Base-by-base conservation (phyloP, 1,140 invertebrate species). In the Apis dorsata region DNA sequence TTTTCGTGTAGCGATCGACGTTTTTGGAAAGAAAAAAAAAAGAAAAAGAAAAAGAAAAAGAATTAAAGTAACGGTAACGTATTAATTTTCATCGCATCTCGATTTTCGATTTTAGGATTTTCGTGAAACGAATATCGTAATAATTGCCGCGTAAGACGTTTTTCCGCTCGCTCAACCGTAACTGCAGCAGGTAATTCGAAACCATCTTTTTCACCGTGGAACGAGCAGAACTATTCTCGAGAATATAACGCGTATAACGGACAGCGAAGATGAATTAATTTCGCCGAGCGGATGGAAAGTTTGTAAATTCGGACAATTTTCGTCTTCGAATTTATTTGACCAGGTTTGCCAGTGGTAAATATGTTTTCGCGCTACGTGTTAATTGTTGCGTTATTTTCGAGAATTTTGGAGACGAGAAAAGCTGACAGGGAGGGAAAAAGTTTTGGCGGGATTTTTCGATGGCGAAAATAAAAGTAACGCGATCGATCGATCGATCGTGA, bases 271-370 rank as follows among this genome's bases (percentile, higher is more conserved):
- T 71, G 60, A 79, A 79, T 79, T 71, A 79, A 71, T 79, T 55
- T 70, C 51, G 65, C 24, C 68, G 28, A 51, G 59, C 28, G 28
- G 55, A 71, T 60, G 66, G 53, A 28, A 21, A 84, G 57, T 71
- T 59, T 2, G 63, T 28, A 83, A 55, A 59, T 78, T 70, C 70
- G 51, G 63, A 21, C 44, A 72, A 79, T 78, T 65, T 83, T 69
- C 53, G 60, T 83, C 74, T 65, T 21, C 57, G 70, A 79, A 78
- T 86, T 86, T 86, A 78, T 86, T 86, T 86, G 86, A n/a, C 65
- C 34, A 71, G 53, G 19, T 70, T 66, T 68, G 84, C 66, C 59
- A 34, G 81, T 88, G 12, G 28, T 21, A 66, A 66, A 66, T 66
- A 17, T 66, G 44, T 21, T 66, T 44, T 19, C 34, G 66, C 13